Evolutionary conservation across 2,888 invertebrate species (phyloP).

Genomic region (Eucriotettix oculatus): DNA sequence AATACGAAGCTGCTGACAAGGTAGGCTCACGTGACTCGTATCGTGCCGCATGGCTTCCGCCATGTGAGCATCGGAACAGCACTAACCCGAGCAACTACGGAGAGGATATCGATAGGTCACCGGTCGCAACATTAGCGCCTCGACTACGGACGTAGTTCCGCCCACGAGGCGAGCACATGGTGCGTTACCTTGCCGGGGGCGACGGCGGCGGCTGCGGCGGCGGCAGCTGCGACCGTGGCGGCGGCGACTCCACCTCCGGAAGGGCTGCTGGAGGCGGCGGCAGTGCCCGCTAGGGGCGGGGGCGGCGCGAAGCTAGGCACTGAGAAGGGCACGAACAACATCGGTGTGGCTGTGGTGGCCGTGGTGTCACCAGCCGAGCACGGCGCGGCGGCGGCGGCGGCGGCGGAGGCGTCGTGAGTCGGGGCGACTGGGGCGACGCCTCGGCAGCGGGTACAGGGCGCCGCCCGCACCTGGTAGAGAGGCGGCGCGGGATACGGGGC

Average conservation of each 20-base stretch:
- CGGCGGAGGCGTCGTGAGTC: slow-evolving; percentile 9
- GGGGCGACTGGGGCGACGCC: slow-evolving; percentile 4
- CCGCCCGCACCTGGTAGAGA: slow-evolving; percentile 9
- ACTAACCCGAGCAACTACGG: too few relatives aligned
- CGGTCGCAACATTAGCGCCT: too few relatives aligned
- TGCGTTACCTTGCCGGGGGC: background rate
- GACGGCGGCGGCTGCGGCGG: background rate
- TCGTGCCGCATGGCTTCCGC: too few relatives aligned
- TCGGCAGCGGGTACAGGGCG: slow-evolving; percentile 4
- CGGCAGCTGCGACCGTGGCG: background rate
- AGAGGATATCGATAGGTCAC: too few relatives aligned
- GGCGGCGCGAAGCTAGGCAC: slow-evolving; percentile 28
- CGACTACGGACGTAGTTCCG: too few relatives aligned
- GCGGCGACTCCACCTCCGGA: slow-evolving; percentile 8
- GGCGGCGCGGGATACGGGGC: slow-evolving; percentile 17
- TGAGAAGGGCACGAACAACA: slow-evolving; percentile 32
- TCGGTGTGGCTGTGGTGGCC: slow-evolving; percentile 20
- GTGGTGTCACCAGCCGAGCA: slow-evolving; percentile 6
- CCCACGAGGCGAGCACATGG: background rate
- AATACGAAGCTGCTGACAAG: too few relatives aligned
- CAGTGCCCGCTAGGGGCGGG: slow-evolving; percentile 3
- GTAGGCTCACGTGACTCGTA: too few relatives aligned
- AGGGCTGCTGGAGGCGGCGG: slow-evolving; percentile 21
- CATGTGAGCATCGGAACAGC: too few relatives aligned
- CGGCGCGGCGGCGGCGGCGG: slow-evolving; percentile 6